phyloP scores from a whole-genome alignment of 2,888 invertebrate species.

The Omphaloscelis lunosa region DNA sequence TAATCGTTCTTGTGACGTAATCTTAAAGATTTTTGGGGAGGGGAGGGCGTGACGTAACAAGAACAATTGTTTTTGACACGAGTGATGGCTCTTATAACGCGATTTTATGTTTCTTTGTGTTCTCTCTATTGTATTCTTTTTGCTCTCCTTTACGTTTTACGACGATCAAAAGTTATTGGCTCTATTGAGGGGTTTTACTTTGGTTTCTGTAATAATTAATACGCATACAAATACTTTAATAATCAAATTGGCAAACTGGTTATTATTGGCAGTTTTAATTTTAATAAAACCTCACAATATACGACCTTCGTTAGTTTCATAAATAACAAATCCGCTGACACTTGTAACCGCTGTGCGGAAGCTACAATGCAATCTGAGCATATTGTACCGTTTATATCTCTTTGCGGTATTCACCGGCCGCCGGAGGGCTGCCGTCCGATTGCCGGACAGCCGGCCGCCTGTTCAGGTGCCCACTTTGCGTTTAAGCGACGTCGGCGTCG shows the following conservation, averaged over 20 bases:
- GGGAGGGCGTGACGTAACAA: conserved; percentile 37
- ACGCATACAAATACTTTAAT: not conserved
- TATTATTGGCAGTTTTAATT: not conserved
- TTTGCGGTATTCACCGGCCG: conserved; percentile 44
- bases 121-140: not conserved
- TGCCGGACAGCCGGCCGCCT: not conserved
- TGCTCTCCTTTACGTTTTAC: not conserved
- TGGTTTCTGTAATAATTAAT: not conserved
- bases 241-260: not conserved
- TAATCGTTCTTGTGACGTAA: conserved; percentile 57
- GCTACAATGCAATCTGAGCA: conserved; percentile 26
- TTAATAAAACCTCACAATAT: not conserved
- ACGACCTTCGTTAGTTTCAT: conserved; percentile 26
- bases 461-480: conserved; percentile 30
- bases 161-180: not conserved
- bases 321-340: conserved; percentile 45
- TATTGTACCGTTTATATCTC: conserved; percentile 55
- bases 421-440: conserved; percentile 12
- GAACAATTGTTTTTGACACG: conserved; percentile 51
- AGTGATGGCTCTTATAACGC: conserved; percentile 25
- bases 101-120: conserved; percentile 32
- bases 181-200: not conserved
- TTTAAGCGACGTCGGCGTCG: conserved; percentile 8
- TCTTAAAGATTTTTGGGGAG: conserved; percentile 51
- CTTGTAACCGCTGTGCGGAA: conserved; percentile 29